Evolutionary conservation across 2,888 invertebrate species (phyloP).

Genomic region (Sinohyriopsis cumingii): DNA sequence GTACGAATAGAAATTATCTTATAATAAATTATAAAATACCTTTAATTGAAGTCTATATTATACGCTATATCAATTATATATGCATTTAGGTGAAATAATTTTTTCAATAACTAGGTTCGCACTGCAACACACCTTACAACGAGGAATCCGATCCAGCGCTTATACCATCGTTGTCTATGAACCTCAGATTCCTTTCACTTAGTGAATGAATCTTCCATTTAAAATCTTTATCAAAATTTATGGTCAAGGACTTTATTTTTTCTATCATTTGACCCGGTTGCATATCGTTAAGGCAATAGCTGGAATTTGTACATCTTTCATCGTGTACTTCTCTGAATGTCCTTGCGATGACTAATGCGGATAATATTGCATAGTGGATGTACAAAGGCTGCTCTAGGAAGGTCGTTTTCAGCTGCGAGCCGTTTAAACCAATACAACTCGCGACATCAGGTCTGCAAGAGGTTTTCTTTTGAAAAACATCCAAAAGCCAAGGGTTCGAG

Average conservation of each 20-base stretch:
- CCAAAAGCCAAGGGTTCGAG: conserved; percentile 16
- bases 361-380: conserved; percentile 30
- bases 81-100: too few species aligned
- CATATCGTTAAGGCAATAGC: background rate
- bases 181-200: background rate
- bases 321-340: conserved; percentile 14
- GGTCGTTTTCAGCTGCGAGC: background rate
- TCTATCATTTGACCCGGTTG: conserved; percentile 10
- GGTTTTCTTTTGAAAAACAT: conserved; percentile 4
- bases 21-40: too few species aligned
- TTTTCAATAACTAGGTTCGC: too few species aligned
- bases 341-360: conserved; percentile 26
- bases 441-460: background rate
- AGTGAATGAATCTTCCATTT: conserved; percentile 9
- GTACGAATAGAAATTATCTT: too few species aligned
- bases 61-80: too few species aligned
- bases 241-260: conserved; percentile 1
- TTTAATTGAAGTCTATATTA: too few species aligned
- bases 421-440: too few species aligned
- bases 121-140: conserved; percentile 5
- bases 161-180: conserved; percentile 1
- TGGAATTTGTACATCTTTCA: background rate
- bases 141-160: background rate
- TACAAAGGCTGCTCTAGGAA: conserved; percentile 20
- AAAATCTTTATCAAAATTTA: conserved; percentile 22